Base-by-base conservation (phyloP, 2,797 vertebrate genomes). In the Onychomys leucogaster region DNA sequence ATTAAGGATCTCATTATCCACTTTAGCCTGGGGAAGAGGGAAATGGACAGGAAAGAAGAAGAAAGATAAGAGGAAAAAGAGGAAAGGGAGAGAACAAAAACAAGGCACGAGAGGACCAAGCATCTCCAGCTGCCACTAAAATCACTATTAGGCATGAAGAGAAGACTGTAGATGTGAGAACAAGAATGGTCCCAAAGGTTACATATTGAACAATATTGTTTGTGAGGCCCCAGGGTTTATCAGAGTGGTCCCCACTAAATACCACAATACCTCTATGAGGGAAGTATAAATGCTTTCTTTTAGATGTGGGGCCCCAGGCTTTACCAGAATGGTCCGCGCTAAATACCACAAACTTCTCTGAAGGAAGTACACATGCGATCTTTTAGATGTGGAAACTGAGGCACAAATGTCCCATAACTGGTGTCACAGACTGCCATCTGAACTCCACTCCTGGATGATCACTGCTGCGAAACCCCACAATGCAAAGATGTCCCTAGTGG, bases 1-100 rank as follows among this genome's bases (percentile, higher is more conserved):
- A 99, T 99, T 99, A 99, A 99, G 99, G 98, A 99, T 99, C 98
- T 99, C 99, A 99, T 99, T 99, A 99, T 99, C 99, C 99, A 99
- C 99, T 99, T 99, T 99, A 98, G 99, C 99, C 99, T 99, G 98
- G 98, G 99, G 98, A 99, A 99, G 98, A 99, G 98, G 96, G 98
- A 98, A 96, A 90, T 9, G 82, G 97, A 97, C 41, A 96, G 96
- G 97, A 95, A 93, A 96, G 96, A 89, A 95, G 98, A 84, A 98
- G 98, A 97, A 97, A 95, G 97, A 95, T 96, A 95, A 95, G 97
- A 65, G 32, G 84, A 90, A 92, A 95, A 94, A 90, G 82, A 96
- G 91, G 91, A 92, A 95, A 93, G 83, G 96, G 94, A 84, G 77
- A 97, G 77, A 96, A 94, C 82, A 76, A 97, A 94, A 93, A 57